Evolutionary conservation across 2,888 invertebrate genomes (phyloP).

Genomic region (Caenorhabditis sinica): DNA sequence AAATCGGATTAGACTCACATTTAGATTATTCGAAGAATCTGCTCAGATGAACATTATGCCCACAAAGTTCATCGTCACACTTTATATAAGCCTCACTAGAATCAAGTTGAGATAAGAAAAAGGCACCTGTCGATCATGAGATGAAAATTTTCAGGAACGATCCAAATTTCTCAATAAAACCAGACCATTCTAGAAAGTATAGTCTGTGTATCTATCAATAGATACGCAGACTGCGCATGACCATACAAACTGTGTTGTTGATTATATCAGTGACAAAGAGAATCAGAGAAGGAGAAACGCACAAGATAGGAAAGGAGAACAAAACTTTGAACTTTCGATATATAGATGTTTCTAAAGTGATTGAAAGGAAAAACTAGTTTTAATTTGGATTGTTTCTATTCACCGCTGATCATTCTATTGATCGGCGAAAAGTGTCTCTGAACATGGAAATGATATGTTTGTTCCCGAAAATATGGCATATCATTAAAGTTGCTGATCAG

Average conservation of each 20-base stretch:
- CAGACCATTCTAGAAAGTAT: constrained; percentile 32
- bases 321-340: constrained; percentile 60
- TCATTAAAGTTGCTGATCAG: not conserved
- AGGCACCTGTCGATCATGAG: constrained; percentile 28
- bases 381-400: not conserved
- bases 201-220: constrained; percentile 9
- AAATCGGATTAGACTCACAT: constrained; percentile 24
- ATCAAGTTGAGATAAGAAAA: not conserved
- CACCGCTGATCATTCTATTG: constrained; percentile 31
- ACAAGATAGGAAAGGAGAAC: not conserved
- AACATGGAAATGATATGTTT: constrained; percentile 7
- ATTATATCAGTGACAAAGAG: constrained; percentile 33
- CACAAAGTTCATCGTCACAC: constrained; percentile 15
- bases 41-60: constrained; percentile 6
- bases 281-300: constrained; percentile 6
- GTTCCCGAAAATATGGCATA: not conserved
- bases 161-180: not conserved
- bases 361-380: constrained; percentile 29
- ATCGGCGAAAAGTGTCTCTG: not conserved
- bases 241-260: constrained; percentile 44
- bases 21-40: constrained; percentile 8
- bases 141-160: not conserved
- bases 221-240: constrained; percentile 59
- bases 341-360: not conserved
- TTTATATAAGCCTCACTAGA: constrained; percentile 13